Conservation (phyloP, 2,113 vertebrate species). For the Elgaria multicarinata region DNA sequence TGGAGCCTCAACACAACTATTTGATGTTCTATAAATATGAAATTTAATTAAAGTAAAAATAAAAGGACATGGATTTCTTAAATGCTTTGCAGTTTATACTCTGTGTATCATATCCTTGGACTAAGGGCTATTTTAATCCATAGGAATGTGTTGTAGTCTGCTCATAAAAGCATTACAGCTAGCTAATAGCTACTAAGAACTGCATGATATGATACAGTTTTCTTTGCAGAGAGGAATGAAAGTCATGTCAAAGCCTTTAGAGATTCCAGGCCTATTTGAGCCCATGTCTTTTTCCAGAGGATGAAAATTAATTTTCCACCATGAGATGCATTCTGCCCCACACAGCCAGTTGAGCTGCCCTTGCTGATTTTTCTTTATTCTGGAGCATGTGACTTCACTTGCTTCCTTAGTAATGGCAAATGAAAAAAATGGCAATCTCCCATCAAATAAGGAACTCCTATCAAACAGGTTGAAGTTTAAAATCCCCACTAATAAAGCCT, state of each 20-base stretch:
- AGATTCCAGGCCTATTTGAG: slow-evolving; percentile 26
- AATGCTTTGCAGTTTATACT: slow-evolving; percentile 48
- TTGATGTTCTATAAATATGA: slow-evolving; percentile 54
- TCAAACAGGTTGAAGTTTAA: background rate
- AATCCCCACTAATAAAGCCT: background rate
- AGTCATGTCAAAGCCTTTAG: slow-evolving; percentile 32
- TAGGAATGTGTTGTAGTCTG: slow-evolving; percentile 4
- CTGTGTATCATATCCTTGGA: background rate
- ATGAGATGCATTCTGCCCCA: background rate
- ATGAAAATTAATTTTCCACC: background rate
- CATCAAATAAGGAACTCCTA: background rate
- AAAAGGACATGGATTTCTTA: slow-evolving; percentile 35
- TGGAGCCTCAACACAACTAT: slow-evolving; percentile 47
- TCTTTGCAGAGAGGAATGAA: background rate
- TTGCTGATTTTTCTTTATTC: background rate
- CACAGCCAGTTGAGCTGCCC: background rate
- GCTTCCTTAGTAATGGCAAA: too few relatives aligned
- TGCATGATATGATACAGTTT: background rate
- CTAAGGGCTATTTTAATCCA: slow-evolving; percentile 22
- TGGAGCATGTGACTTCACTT: background rate
- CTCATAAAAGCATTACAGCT: slow-evolving; percentile 48
- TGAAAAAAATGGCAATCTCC: background rate
- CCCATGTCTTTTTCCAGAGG: background rate
- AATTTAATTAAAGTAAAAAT: slow-evolving; percentile 56
- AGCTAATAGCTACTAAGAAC: background rate